phyloP scores from a whole-genome alignment of 2,113 vertebrate genomes.

The Corapipo altera region DNA sequence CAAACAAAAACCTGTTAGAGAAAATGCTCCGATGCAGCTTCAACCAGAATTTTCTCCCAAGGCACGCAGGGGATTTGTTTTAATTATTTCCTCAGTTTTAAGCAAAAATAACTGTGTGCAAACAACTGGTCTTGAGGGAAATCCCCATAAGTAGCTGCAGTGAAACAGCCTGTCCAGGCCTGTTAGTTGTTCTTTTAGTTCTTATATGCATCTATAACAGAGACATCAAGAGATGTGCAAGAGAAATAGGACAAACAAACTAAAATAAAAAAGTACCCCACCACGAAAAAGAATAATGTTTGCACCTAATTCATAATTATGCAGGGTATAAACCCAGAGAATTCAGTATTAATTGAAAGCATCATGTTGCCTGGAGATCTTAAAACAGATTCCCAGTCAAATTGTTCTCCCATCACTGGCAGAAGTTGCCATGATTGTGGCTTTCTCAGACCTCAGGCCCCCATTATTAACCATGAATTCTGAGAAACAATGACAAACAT shows the following conservation, averaged over 20 bases:
- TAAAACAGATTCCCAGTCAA: not conserved
- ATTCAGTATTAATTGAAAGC: not conserved
- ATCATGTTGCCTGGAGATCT: not conserved
- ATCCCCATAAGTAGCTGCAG: not conserved
- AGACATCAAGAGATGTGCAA: not conserved
- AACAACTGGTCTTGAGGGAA: constrained; percentile 45
- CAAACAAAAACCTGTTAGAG: not conserved
- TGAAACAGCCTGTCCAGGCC: not conserved
- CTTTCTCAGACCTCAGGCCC: not conserved
- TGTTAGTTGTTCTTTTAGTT: not conserved
- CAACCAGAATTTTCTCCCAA: not conserved
- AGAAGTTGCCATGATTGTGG: not conserved
- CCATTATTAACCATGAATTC: not conserved
- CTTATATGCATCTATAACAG: not conserved
- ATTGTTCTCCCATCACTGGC: not conserved
- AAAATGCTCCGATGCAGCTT: not conserved
- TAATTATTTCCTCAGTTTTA: constrained; percentile 66
- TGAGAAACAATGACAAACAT: not conserved
- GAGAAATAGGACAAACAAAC: not conserved
- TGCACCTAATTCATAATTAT: not conserved
- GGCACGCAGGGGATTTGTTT: constrained; percentile 40
- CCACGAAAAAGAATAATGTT: not conserved
- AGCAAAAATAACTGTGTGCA: constrained; percentile 52
- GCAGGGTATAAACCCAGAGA: not conserved
- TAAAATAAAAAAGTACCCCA: not conserved